phyloP scores from a whole-genome alignment of 2,888 invertebrate species.

The Xestia ashworthii region DNA sequence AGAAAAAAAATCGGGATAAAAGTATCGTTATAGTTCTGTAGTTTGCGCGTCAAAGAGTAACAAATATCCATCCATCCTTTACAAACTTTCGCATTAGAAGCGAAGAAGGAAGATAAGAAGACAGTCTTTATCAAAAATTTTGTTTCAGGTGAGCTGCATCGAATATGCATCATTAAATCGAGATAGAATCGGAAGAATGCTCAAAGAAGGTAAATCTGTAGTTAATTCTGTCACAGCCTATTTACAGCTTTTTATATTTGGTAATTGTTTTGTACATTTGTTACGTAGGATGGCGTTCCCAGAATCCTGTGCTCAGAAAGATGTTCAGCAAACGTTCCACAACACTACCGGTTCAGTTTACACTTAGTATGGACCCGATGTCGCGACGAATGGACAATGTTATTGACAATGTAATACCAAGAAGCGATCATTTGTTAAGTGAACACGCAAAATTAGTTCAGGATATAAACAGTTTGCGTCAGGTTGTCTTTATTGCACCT shows the following conservation, averaged over 20 bases:
- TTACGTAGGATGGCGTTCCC: slow-evolving; percentile 69
- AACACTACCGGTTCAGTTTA: slow-evolving; percentile 50
- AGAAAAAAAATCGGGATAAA: no score
- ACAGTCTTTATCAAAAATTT: slow-evolving; percentile 18
- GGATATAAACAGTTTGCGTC: slow-evolving; percentile 85
- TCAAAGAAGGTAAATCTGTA: slow-evolving; percentile 73
- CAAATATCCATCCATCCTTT: no score
- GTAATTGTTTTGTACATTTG: slow-evolving; percentile 8
- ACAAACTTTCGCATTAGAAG: no score
- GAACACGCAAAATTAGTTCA: slow-evolving; percentile 88
- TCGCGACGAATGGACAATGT: slow-evolving; percentile 50
- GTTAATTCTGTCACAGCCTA: not conserved
- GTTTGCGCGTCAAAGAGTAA: no score
- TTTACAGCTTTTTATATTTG: not conserved
- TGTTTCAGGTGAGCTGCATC: slow-evolving; percentile 82
- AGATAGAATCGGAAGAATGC: slow-evolving; percentile 69
- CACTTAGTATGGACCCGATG: slow-evolving; percentile 42
- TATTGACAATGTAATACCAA: slow-evolving; percentile 62
- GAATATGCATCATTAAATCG: slow-evolving; percentile 75
- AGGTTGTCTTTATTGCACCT: slow-evolving; percentile 81
- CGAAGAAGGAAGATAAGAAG: not conserved
- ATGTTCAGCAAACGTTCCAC: slow-evolving; percentile 57
- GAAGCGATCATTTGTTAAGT: slow-evolving; percentile 70
- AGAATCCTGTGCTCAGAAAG: slow-evolving; percentile 57
- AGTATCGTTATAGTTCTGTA: no score